phyloP scores from a whole-genome alignment of 2,888 invertebrate species.

The Graphium colonna region DNA sequence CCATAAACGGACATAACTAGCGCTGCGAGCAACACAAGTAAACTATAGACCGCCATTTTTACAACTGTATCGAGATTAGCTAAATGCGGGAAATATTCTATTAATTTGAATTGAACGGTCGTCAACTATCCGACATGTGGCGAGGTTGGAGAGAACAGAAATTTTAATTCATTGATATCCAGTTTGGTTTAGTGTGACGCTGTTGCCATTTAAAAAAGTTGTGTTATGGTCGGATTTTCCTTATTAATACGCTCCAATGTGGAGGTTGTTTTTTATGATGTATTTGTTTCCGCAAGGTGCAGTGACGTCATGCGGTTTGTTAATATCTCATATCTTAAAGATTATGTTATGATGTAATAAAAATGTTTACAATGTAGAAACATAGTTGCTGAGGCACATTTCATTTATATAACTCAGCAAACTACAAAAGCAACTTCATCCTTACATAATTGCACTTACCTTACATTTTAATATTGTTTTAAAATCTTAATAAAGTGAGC shows the following conservation, averaged over 20 bases:
- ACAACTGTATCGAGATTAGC: constrained; percentile 25
- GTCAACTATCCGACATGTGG: constrained; percentile 25
- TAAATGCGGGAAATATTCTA: constrained; percentile 33
- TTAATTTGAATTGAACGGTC: not conserved
- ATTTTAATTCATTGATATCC: constrained; percentile 27
- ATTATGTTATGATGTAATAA: not conserved
- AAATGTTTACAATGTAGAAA: not conserved
- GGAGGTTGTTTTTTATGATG: constrained; percentile 2
- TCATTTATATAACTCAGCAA: not conserved
- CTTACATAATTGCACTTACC: not conserved
- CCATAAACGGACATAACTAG: constrained; percentile 21
- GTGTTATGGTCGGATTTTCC: not conserved
- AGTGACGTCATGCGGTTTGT: not conserved
- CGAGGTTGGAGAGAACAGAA: constrained; percentile 9
- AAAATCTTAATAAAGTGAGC: not conserved
- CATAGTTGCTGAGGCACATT: not conserved
- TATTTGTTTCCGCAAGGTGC: not conserved
- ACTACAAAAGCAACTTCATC: not conserved
- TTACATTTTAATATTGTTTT: not conserved
- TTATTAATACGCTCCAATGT: not conserved
- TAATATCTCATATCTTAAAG: not conserved
- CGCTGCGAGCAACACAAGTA: constrained; percentile 23
- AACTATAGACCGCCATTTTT: constrained; percentile 25
- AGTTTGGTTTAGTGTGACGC: constrained; percentile 12
- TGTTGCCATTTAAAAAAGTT: constrained; percentile 32